Percentiles rank a stretch among this genome's conserved stretches.
Conservation (phyloP, 1,140 invertebrate genomes). For the Drosophila mayri region DNA sequence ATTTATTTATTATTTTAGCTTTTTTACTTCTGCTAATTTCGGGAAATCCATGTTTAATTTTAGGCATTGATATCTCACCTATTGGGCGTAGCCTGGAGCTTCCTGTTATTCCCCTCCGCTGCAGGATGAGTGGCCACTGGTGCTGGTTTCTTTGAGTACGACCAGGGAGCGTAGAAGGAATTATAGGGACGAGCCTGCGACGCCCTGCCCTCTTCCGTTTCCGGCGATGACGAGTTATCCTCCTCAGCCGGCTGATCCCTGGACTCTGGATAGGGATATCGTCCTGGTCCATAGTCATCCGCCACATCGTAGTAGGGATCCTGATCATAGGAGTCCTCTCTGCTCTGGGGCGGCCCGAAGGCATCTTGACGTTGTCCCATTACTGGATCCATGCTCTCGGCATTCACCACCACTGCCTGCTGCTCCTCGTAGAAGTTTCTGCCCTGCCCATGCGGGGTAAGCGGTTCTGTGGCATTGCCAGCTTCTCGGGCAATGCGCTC, state of each 20-base stretch:
- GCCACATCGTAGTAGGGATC: conserved; percentile 49
- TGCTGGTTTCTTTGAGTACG: conserved; percentile 27
- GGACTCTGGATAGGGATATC: conserved; percentile 22
- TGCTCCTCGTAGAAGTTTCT: conserved; percentile 70
- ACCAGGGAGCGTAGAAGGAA: conserved; percentile 59
- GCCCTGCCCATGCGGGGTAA: not conserved
- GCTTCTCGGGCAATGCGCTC: conserved; percentile 61
- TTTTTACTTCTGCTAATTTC: not conserved
- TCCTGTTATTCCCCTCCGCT: conserved; percentile 50
- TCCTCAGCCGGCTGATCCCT: conserved; percentile 32
- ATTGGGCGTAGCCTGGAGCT: conserved; percentile 43
- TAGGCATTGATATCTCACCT: conserved; percentile 38
- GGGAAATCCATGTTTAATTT: not conserved
- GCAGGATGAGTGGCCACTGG: conserved; percentile 29
- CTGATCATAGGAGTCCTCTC: conserved; percentile 46
- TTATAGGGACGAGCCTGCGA: conserved; percentile 43
- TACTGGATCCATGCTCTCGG: conserved; percentile 40
- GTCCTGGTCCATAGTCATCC: conserved; percentile 45
- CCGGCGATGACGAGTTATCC: conserved; percentile 3
- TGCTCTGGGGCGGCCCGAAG: conserved; percentile 51
- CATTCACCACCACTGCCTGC: conserved; percentile 65
- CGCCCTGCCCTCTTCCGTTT: conserved; percentile 43
- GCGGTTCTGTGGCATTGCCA: conserved; percentile 31
- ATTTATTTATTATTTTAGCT: not conserved
- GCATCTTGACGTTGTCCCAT: conserved; percentile 48